These are phyloP conservation scores for Lepidostoma basale DNA, from an alignment of 1,140 invertebrate genomes.

Conservation along the genomic window DNA sequence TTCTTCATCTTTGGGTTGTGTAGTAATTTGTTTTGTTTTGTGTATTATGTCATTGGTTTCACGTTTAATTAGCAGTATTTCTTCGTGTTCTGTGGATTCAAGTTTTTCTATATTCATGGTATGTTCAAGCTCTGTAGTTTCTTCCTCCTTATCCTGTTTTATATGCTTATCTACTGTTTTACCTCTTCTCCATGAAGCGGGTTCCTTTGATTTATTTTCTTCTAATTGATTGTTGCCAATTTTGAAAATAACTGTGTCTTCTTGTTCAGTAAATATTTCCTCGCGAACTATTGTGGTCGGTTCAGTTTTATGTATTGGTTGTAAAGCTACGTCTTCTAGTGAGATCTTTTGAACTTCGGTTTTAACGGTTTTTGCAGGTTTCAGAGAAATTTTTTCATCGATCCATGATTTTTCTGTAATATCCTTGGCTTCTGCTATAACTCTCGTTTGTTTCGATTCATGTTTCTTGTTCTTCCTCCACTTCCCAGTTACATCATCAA, in stretches of 20 bases:
- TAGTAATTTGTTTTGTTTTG: slow-evolving; percentile 46
- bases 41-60: slow-evolving; percentile 1
- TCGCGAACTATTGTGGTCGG: slow-evolving; percentile 35
- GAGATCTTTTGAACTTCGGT: slow-evolving; percentile 49
- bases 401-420: slow-evolving; percentile 60
- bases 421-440: slow-evolving; percentile 43
- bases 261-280: slow-evolving; percentile 46
- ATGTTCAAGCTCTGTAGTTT: slow-evolving; percentile 46
- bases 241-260: slow-evolving; percentile 54
- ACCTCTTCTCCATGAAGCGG: slow-evolving; percentile 9
- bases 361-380: slow-evolving; percentile 58
- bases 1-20: slow-evolving; percentile 48
- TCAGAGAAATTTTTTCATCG: slow-evolving; percentile 64
- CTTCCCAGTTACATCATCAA: not conserved
- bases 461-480: slow-evolving; percentile 14
- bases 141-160: slow-evolving; percentile 11
- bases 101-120: not conserved
- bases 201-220: slow-evolving; percentile 14
- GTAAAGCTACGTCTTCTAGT: slow-evolving; percentile 55
- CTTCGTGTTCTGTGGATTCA: not conserved
- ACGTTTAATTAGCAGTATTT: slow-evolving; percentile 19
- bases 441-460: slow-evolving; percentile 2
- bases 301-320: slow-evolving; percentile 48
- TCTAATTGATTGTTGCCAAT: slow-evolving; percentile 11
- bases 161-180: slow-evolving; percentile 48